Conservation (phyloP, 2,113 vertebrate species). For the Brachypteracias leptosomus region DNA sequence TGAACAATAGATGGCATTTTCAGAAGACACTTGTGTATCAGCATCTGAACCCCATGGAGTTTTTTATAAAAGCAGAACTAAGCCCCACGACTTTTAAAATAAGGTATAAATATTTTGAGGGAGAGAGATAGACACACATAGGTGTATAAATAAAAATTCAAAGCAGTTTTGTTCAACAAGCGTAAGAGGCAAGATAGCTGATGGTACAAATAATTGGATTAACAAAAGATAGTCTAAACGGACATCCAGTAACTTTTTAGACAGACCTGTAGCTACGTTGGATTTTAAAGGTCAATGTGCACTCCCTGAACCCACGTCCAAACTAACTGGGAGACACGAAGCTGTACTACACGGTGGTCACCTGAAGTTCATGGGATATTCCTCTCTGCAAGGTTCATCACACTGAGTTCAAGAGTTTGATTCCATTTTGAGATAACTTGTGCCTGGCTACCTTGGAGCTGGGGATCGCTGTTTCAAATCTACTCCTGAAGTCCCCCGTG, state of each 20-base stretch:
- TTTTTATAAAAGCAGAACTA: not conserved
- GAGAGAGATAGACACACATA: not conserved
- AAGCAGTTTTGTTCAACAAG: not conserved
- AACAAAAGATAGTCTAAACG: not conserved
- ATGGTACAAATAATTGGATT: not conserved
- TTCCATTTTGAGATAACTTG: not conserved
- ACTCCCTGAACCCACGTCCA: not conserved
- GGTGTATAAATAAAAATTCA: not conserved
- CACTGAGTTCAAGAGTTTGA: not conserved
- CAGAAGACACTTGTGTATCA: not conserved
- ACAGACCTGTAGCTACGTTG: not conserved
- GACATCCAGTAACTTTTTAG: not conserved
- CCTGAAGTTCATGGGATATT: not conserved
- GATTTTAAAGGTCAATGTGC: not conserved
- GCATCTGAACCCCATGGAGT: not conserved
- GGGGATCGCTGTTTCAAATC: not conserved
- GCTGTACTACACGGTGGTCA: not conserved
- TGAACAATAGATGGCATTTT: conserved; percentile 39
- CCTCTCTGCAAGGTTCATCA: not conserved
- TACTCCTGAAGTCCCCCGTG: not conserved
- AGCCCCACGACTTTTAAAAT: not conserved
- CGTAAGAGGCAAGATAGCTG: not conserved
- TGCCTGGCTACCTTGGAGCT: not conserved
- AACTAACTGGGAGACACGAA: not conserved
- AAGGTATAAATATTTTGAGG: not conserved